Conservation (phyloP, 2,797 vertebrate genomes). For the Pipistrellus kuhlii region DNA sequence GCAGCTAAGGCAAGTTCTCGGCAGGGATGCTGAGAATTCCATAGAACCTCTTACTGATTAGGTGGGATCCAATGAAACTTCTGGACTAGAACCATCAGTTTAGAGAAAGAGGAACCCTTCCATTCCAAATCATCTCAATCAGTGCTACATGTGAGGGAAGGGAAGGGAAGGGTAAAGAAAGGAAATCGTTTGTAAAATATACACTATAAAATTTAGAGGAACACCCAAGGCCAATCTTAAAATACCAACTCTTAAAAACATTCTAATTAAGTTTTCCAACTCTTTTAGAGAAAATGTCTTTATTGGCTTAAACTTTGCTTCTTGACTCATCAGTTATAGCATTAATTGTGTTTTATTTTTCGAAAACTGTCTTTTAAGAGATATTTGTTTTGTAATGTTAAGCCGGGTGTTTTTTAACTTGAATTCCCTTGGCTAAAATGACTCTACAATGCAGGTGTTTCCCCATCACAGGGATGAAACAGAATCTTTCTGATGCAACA, state of each 20-base stretch:
- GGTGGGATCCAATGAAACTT: background rate
- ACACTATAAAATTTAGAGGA: conserved; percentile 65
- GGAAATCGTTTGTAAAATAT: conserved; percentile 44
- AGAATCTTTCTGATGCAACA: background rate
- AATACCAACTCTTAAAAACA: background rate
- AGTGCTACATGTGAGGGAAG: background rate
- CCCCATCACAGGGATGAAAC: conserved; percentile 8
- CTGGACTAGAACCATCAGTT: background rate
- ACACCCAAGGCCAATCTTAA: background rate
- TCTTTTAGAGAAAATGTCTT: conserved; percentile 67
- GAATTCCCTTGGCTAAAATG: conserved; percentile 34
- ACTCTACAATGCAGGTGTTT: background rate
- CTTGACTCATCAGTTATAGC: conserved; percentile 65
- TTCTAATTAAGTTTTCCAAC: conserved; percentile 57
- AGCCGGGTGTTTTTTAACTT: conserved; percentile 71
- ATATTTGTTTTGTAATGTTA: conserved; percentile 66
- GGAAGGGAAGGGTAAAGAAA: background rate
- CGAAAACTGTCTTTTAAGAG: conserved; percentile 72
- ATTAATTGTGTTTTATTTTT: conserved; percentile 66
- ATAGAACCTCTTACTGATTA: background rate
- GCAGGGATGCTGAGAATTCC: background rate
- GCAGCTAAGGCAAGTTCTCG: background rate
- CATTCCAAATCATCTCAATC: background rate
- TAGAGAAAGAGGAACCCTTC: background rate
- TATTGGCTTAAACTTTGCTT: conserved; percentile 64